Conservation (phyloP, 2,113 vertebrate genomes). For the Diglossa brunneiventris region DNA sequence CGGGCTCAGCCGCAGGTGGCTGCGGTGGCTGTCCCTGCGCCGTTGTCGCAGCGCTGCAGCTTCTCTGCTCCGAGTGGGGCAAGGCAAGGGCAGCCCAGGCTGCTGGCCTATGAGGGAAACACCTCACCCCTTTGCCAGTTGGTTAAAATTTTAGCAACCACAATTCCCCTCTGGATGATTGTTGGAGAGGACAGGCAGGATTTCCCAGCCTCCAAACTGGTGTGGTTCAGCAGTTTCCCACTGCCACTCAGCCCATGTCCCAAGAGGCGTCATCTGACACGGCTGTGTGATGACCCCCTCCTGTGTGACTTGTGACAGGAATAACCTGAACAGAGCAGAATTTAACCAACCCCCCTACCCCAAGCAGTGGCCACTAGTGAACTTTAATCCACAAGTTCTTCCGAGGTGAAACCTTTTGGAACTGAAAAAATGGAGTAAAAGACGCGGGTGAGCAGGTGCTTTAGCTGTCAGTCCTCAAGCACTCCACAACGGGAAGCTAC, state of each 20-base stretch:
- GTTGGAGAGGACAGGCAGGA: not conserved
- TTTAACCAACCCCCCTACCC: not conserved
- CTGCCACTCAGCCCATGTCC: not conserved
- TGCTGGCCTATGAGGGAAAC: not conserved
- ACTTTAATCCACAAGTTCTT: not conserved
- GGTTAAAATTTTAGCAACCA: not conserved
- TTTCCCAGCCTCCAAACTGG: not conserved
- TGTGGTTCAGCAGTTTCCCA: not conserved
- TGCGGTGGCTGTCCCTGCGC: fast-evolving
- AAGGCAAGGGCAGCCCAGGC: not conserved
- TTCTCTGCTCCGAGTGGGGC: fast-evolving
- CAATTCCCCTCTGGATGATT: not conserved
- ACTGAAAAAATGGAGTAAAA: not conserved
- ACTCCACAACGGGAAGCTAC: not conserved
- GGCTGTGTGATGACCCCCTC: not conserved
- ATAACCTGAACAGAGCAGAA: not conserved
- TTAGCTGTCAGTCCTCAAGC: not conserved
- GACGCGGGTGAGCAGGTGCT: not conserved
- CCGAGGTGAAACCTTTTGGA: not conserved
- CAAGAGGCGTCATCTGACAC: fast-evolving
- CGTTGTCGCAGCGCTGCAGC: fast-evolving
- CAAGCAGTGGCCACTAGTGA: fast-evolving
- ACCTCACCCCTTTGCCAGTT: not conserved
- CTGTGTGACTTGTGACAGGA: not conserved
- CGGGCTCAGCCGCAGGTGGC: not conserved